phyloP scores from a whole-genome alignment of 2,888 invertebrate genomes.

The Labia minor region DNA sequence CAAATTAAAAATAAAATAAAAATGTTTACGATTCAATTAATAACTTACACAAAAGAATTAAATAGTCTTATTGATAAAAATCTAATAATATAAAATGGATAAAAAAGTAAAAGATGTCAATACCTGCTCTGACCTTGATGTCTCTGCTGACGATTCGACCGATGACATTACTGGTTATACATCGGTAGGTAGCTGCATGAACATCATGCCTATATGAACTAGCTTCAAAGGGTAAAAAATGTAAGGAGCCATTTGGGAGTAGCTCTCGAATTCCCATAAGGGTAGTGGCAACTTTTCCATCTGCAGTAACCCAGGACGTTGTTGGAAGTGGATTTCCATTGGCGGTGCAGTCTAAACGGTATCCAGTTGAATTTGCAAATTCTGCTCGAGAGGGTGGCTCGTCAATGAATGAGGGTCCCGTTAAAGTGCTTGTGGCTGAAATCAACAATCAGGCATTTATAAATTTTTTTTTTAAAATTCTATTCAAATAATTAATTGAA shows the following conservation, averaged over 20 bases:
- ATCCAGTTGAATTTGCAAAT: slow-evolving; percentile 31
- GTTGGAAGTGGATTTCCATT: slow-evolving; percentile 29
- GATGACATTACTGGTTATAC: slow-evolving; percentile 30
- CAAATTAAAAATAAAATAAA: too few relatives aligned
- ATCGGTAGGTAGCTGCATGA: slow-evolving; percentile 31
- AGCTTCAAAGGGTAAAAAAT: slow-evolving; percentile 31
- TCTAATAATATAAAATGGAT: too few relatives aligned
- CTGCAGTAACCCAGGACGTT: slow-evolving; percentile 29
- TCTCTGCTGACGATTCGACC: slow-evolving; percentile 31
- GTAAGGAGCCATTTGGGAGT: slow-evolving; percentile 29
- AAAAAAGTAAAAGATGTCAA: too few relatives aligned
- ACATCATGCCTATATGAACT: slow-evolving; percentile 32
- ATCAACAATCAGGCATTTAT: not conserved
- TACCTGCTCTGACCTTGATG: slow-evolving; percentile 31
- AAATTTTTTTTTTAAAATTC: too few relatives aligned
- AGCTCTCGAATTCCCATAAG: slow-evolving; percentile 29
- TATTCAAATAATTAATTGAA: too few relatives aligned
- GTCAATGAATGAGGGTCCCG: slow-evolving; percentile 30
- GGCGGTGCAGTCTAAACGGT: slow-evolving; percentile 30
- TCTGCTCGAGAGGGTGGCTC: slow-evolving; percentile 31
- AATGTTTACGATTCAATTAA: too few relatives aligned
- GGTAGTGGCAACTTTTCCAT: slow-evolving; percentile 28
- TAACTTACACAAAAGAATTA: too few relatives aligned
- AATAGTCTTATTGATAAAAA: too few relatives aligned
- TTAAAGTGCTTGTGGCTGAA: slow-evolving; percentile 22